These are phyloP conservation scores for Catamblyrhynchus diadema DNA, from an alignment of 2,797 vertebrate genomes.

Conservation along the genomic window DNA sequence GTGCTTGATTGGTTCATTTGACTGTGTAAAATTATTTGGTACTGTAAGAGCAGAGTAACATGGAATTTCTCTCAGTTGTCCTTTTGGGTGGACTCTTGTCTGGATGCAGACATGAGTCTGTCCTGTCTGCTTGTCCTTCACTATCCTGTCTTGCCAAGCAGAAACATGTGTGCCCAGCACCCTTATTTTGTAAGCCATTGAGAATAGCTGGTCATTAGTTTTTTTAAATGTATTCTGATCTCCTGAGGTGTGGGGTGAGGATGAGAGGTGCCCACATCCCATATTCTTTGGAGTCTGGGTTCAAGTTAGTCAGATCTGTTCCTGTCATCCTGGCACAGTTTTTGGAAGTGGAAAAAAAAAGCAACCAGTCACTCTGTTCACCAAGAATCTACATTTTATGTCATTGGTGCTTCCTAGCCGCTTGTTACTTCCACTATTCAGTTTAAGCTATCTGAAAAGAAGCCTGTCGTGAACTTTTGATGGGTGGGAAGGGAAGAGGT, in stretches of 20 bases:
- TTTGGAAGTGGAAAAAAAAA: neutral
- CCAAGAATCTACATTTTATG: neutral
- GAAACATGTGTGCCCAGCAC: rapidly evolving
- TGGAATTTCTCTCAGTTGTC: neutral
- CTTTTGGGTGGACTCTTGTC: neutral
- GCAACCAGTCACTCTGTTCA: neutral
- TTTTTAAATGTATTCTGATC: neutral
- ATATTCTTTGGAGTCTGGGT: neutral
- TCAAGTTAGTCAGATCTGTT: neutral
- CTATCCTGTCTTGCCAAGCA: neutral
- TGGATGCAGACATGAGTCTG: neutral
- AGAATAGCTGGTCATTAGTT: neutral
- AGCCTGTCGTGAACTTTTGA: neutral
- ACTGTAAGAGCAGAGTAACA: neutral
- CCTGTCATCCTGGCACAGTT: neutral
- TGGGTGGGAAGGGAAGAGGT: neutral
- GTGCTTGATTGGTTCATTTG: neutral
- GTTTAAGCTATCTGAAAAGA: neutral
- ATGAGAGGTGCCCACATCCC: neutral
- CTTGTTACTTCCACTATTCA: neutral
- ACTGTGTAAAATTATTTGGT: neutral
- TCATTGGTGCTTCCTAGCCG: neutral
- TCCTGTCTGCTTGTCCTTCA: neutral
- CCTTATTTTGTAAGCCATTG: neutral
- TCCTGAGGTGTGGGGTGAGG: neutral